Percentiles rank a stretch among this genome's conserved stretches.
Evolutionary conservation across 2,797 vertebrate genomes (phyloP).

Genomic region (Gallinago nigripennis): DNA sequence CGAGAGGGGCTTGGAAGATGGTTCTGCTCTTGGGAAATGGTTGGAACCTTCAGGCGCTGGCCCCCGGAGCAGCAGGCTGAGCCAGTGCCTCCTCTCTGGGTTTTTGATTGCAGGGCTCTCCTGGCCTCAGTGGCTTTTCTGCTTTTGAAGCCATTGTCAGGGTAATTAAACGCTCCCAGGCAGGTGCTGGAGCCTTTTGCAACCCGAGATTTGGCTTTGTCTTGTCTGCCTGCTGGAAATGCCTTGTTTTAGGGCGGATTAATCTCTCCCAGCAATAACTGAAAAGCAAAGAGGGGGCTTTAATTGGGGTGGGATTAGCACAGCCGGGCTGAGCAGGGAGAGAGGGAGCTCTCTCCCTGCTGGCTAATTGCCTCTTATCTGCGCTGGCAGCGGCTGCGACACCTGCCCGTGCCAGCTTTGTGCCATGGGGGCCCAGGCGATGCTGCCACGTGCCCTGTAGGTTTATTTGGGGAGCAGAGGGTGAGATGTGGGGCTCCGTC

Average conservation of each 20-base stretch:
- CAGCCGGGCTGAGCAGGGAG: background rate
- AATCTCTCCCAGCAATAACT: background rate
- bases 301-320: conserved; percentile 15
- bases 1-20: background rate
- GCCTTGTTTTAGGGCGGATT: background rate
- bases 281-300: background rate
- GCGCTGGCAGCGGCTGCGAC: background rate
- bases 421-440: fast-evolving
- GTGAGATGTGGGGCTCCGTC: background rate
- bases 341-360: background rate
- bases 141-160: background rate
- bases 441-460: background rate
- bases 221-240: background rate
- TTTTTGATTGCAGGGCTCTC: background rate
- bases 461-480: background rate
- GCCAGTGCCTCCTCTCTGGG: background rate
- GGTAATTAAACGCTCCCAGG: background rate
- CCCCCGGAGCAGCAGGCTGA: background rate
- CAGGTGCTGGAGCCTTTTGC: background rate
- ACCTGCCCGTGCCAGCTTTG: background rate
- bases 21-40: background rate
- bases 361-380: background rate
- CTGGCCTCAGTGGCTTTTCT: background rate
- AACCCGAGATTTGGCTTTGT: background rate
- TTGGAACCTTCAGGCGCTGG: background rate